These are phyloP conservation scores for Hyperopisus bebe DNA, from an alignment of 2,113 vertebrate genomes.

Conservation along the genomic window DNA sequence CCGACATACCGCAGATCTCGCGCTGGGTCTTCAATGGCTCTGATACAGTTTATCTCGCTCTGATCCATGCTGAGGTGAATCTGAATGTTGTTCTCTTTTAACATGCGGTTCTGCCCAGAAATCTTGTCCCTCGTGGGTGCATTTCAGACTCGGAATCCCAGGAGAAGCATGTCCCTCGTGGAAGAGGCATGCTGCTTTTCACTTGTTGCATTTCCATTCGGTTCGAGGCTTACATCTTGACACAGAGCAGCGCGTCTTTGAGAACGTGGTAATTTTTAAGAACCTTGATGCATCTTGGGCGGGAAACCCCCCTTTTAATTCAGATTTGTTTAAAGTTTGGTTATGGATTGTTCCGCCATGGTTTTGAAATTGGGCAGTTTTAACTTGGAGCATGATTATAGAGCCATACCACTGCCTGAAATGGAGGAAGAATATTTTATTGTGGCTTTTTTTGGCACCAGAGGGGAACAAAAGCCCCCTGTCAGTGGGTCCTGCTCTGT, in stretches of 20 bases:
- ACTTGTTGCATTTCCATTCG: background rate
- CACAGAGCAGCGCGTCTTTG: background rate
- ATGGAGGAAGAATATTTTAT: background rate
- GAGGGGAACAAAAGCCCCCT: constrained; percentile 7
- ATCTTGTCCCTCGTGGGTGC: background rate
- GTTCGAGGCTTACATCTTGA: background rate
- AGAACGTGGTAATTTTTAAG: background rate
- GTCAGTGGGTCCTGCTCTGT: background rate
- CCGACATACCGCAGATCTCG: background rate
- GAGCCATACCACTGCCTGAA: background rate
- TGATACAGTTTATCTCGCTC: background rate
- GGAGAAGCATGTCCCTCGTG: background rate
- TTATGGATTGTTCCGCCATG: too few species aligned
- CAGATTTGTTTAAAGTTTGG: background rate
- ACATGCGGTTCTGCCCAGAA: background rate
- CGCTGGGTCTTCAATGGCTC: background rate
- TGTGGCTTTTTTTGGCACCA: constrained; percentile 1
- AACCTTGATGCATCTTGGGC: background rate
- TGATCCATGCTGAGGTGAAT: background rate
- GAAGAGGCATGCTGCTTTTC: background rate
- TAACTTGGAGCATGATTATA: background rate
- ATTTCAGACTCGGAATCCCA: background rate
- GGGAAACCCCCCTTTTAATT: background rate
- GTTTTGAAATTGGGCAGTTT: background rate
- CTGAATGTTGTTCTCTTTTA: background rate